phyloP scores from a whole-genome alignment of 2,888 invertebrate genomes.

The Epinotia demarniana region DNA sequence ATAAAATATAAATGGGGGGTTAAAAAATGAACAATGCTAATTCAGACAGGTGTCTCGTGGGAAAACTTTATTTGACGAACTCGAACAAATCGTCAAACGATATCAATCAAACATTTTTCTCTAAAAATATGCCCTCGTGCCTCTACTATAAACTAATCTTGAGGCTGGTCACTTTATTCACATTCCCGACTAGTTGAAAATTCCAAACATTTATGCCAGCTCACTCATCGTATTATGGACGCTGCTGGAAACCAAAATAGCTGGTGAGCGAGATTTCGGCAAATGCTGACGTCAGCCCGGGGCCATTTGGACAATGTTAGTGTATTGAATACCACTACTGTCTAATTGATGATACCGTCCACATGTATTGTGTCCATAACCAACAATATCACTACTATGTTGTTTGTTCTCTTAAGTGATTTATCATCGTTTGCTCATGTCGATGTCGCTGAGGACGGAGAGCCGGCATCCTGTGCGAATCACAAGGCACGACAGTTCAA shows the following conservation, averaged over 20 bases:
- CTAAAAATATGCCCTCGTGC: not conserved
- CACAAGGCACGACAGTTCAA: slow-evolving; percentile 22
- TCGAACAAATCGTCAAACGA: not conserved
- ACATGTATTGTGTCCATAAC: slow-evolving; percentile 3
- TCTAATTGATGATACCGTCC: slow-evolving; percentile 17
- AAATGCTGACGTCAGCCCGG: slow-evolving; percentile 71
- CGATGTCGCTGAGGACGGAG: slow-evolving; percentile 14
- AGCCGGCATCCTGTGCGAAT: slow-evolving; percentile 16
- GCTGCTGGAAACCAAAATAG: slow-evolving; percentile 70
- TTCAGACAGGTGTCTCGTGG: slow-evolving; percentile 41
- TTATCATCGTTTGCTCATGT: slow-evolving; percentile 28
- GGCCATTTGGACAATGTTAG: slow-evolving; percentile 72
- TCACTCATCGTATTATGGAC: slow-evolving; percentile 70
- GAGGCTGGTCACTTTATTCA: slow-evolving; percentile 55
- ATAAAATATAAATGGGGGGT: too few species aligned
- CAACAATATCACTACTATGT: not conserved
- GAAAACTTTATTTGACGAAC: slow-evolving; percentile 30
- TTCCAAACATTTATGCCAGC: slow-evolving; percentile 68
- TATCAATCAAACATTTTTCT: not conserved
- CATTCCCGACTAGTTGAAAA: slow-evolving; percentile 62
- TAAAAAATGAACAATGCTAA: too few species aligned
- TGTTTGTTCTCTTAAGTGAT: slow-evolving; percentile 6
- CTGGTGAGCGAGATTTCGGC: slow-evolving; percentile 67
- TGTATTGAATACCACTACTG: slow-evolving; percentile 49
- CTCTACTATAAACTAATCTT: slow-evolving; percentile 3